A percentile compares a stretch with the other conserved stretches of the same genome.
These are phyloP conservation scores for Epirrhoe tristata DNA, from an alignment of 2,888 invertebrate genomes.

Conservation along the genomic window DNA sequence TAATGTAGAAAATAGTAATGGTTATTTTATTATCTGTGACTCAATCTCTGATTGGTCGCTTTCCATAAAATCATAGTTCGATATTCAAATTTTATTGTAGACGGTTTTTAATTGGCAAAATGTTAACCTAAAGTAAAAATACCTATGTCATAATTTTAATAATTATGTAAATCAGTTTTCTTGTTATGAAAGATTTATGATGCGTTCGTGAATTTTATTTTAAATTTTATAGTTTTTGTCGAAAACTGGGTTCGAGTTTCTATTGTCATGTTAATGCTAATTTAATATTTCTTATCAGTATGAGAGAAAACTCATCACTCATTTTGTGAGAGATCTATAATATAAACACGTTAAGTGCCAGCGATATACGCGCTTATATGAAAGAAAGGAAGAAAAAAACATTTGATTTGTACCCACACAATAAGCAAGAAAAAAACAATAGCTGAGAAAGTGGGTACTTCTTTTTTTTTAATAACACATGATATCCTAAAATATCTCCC, in stretches of 20 bases:
- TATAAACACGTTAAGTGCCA: not conserved
- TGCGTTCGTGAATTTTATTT: slow-evolving; percentile 36
- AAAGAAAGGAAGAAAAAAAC: too few species aligned
- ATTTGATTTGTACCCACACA: too few species aligned
- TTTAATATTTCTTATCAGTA: not conserved
- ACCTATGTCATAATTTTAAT: slow-evolving; percentile 35
- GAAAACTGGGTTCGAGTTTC: slow-evolving; percentile 4
- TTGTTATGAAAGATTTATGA: slow-evolving; percentile 42
- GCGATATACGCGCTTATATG: too few species aligned
- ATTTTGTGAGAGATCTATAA: not conserved
- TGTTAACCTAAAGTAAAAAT: slow-evolving; percentile 23
- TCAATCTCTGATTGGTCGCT: slow-evolving; percentile 19
- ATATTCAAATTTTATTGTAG: slow-evolving; percentile 16
- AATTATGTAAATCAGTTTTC: slow-evolving; percentile 42
- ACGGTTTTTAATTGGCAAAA: slow-evolving; percentile 14
- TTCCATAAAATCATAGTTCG: slow-evolving; percentile 19
- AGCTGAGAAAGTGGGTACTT: too few species aligned
- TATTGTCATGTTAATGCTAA: slow-evolving; percentile 10
- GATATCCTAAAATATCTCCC: too few species aligned
- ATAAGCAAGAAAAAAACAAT: too few species aligned
- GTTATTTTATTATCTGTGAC: slow-evolving; percentile 13
- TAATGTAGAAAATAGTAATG: slow-evolving; percentile 1
- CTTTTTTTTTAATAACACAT: too few species aligned
- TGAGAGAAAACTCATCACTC: not conserved
- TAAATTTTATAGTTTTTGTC: slow-evolving; percentile 33